These are phyloP conservation scores for Nothura maculosa DNA, from an alignment of 2,797 vertebrate genomes.

Conservation along the genomic window DNA sequence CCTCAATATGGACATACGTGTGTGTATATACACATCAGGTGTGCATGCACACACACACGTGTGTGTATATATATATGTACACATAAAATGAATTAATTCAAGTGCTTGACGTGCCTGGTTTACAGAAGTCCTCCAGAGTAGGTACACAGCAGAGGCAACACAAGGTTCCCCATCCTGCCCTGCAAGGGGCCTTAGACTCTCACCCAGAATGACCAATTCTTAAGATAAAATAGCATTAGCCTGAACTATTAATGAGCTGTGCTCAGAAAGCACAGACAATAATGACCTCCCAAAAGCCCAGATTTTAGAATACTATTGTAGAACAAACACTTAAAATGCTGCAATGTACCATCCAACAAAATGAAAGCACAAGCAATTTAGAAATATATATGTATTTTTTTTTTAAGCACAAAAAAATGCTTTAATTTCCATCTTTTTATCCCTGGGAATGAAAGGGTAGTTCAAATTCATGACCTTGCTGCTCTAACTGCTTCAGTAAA, in stretches of 20 bases:
- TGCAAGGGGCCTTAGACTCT: not conserved
- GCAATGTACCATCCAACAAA: not conserved
- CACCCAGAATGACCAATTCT: not conserved
- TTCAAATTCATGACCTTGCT: constrained; percentile 74
- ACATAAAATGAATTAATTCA: not conserved
- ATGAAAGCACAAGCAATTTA: not conserved
- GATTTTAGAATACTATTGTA: not conserved
- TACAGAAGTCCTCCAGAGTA: not conserved
- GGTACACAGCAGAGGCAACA: not conserved
- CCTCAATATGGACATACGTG: not conserved
- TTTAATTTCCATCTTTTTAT: not conserved
- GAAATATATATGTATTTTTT: not conserved
- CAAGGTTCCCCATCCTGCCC: not conserved
- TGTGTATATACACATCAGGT: not conserved
- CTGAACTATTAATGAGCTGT: not conserved
- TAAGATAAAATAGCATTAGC: not conserved
- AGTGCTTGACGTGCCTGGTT: not conserved
- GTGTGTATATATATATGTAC: not conserved
- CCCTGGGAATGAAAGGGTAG: constrained; percentile 75
- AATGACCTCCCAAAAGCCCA: not conserved
- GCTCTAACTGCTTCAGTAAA: constrained; percentile 47
- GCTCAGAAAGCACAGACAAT: not conserved
- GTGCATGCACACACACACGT: too few relatives aligned
- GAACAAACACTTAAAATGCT: not conserved
- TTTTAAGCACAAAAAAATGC: not conserved